Evolutionary conservation across 2,888 invertebrate genomes (phyloP), one percentile per base, ranked within the genome.

Genomic region (Pristionchus mayeri): DNA sequence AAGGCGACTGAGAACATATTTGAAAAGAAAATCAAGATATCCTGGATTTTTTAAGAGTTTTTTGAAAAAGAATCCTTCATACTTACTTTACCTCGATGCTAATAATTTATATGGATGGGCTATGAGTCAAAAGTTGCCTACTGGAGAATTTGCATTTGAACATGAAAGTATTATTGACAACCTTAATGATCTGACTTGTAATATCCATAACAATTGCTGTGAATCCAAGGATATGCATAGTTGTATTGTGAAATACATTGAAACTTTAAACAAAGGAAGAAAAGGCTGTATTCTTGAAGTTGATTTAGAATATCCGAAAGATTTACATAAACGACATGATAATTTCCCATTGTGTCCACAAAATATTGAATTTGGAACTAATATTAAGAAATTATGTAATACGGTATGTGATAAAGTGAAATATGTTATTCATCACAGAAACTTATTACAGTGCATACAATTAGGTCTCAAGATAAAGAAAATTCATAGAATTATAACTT

Each of bases 221-320:
- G 6, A 81, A 18, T 37, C 80, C 18, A 82, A 27, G 7, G 34
- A 37, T 84, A 88, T 90, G 44, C 85, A 83, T 16, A n/a, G n/a
- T n/a, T n/a, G n/a, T n/a, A n/a, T n/a, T n/a, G n/a, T n/a, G n/a
- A n/a, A n/a, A n/a, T n/a, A n/a, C n/a, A n/a, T n/a, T n/a, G n/a
- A n/a, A n/a, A n/a, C n/a, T n/a, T n/a, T n/a, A n/a, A n/a, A n/a
- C n/a, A n/a, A n/a, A n/a, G n/a, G n/a, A n/a, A n/a, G n/a, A n/a
- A 86, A 83, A 21, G 93, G 93, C 0, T 93, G 92, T 85, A 91
- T 94, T 44, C 87, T 94, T 4, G 93, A 94, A 87, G 93, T 94
- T 6, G 93, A 94, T 86, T 85, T 94, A 37, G 89, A 92, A 48
- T 94, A 94, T 88, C 93, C 93, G 4, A 34, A 88, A 24, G 84